These are phyloP conservation scores for Scaptomyza tumidula DNA, from an alignment of 2,888 invertebrate species.

Conservation along the genomic window DNA sequence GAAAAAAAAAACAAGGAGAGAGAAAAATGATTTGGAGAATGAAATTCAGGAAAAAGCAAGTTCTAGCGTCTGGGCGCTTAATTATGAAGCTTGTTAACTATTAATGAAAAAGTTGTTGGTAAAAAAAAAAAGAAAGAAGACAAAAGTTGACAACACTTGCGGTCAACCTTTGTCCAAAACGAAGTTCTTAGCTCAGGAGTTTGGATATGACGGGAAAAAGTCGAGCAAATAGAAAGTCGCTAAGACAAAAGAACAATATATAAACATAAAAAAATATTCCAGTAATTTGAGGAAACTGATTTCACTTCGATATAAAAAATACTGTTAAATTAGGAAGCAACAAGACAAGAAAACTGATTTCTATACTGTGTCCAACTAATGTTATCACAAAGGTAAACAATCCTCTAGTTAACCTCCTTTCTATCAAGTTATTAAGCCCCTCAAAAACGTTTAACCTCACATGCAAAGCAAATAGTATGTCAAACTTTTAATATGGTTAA, in stretches of 20 bases:
- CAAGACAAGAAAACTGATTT: background rate
- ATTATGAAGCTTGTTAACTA: constrained; percentile 80
- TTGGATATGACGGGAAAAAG: constrained; percentile 1
- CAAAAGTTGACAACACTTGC: constrained; percentile 27
- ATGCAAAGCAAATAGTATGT: constrained; percentile 10
- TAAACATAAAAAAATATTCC: background rate
- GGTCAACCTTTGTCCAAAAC: background rate
- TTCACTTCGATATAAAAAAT: no score
- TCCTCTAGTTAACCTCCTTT: background rate
- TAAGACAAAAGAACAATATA: constrained; percentile 2
- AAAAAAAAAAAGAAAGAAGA: constrained; percentile 40
- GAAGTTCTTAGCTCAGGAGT: constrained; percentile 15
- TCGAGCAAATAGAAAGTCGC: background rate
- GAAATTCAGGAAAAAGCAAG: constrained; percentile 24
- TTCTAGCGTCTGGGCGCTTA: constrained; percentile 64
- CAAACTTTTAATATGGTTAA: constrained; percentile 37
- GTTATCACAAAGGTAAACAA: background rate
- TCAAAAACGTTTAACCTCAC: constrained; percentile 31
- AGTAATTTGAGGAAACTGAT: no score
- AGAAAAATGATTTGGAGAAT: constrained; percentile 9
- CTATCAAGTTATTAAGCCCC: no score
- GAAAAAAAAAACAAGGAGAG: constrained; percentile 13
- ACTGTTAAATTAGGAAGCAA: background rate
- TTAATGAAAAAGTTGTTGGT: constrained; percentile 77
- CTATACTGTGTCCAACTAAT: background rate